These are phyloP conservation scores for Synergus umbraculus DNA, from an alignment of 2,888 invertebrate species.

Conservation along the genomic window DNA sequence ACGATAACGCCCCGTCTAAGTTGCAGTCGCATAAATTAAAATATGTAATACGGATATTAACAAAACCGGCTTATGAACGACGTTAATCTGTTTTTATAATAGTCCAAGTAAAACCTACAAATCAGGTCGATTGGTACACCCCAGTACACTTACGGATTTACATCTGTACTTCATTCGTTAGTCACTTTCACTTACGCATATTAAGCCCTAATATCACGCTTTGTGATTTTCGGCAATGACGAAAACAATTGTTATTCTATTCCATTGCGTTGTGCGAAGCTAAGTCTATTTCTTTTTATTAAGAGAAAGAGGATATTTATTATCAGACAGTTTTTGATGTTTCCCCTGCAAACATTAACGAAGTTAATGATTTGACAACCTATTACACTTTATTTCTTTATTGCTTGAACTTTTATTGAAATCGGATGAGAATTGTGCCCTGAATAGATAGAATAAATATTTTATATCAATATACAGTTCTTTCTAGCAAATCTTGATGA, in stretches of 20 bases:
- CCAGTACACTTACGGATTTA: neutral
- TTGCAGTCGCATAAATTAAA: neutral
- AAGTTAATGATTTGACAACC: no score
- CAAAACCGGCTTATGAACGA: neutral
- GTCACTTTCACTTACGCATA: conserved; percentile 12
- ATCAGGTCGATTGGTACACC: neutral
- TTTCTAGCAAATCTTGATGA: neutral
- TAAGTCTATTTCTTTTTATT: no score
- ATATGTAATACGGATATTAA: neutral
- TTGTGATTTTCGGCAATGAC: neutral
- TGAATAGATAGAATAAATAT: neutral
- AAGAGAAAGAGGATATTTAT: no score
- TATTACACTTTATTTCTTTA: no score
- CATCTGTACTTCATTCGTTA: neutral
- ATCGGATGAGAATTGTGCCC: neutral
- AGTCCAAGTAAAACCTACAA: neutral
- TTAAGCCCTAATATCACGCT: neutral
- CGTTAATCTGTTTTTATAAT: neutral
- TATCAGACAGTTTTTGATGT: no score
- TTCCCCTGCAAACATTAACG: no score
- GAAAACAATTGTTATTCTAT: neutral
- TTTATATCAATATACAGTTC: neutral
- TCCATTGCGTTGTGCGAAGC: neutral
- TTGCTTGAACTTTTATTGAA: neutral
- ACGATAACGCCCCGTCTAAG: neutral